Base-by-base conservation (phyloP, 2,888 invertebrate genomes). In the Ochlodes sylvanus region DNA sequence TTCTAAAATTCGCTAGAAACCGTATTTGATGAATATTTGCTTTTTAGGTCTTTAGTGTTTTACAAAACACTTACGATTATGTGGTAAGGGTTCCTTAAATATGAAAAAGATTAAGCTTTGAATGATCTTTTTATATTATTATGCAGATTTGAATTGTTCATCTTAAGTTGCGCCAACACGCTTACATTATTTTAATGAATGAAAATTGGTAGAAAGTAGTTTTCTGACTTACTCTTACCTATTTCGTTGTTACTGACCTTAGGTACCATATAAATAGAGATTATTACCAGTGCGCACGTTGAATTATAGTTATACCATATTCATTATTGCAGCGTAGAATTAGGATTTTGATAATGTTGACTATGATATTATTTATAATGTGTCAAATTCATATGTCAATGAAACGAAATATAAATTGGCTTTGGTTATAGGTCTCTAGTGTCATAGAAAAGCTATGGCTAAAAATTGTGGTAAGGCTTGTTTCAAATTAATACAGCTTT, bases 361-460 rank as follows among this genome's bases (percentile, higher is more conserved):
- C 15, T n/a, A n/a, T 47, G n/a, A 34, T 19, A 15, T 4, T 47
- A 2, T 55, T 41, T 6, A 17, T 3, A 12, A 10, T 27, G 27
- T 27, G 27, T 27, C 27, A 27, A 27, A 27, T 27, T 27, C 27
- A 2, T 42, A n/a, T 19, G 34, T 10, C 54, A 5, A 38, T 41
- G 65, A 65, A 58, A n/a, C 14, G 41, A 58, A 65, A 65, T 57
- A 65, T 65, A 32, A 27, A 65, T 65, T 66, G 32, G 21, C 38
- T 66, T 66, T 65, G 65, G 54, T 60, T 66, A 60, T 66, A 66
- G 66, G 65, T 66, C 60, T 66, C 66, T 66, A 66, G 42, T 60
- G 60, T 66, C 54, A 42, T 58, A 60, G 60, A 66, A 58, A 66
- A 66, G 32, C 42, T 66, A 66, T 58, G 66, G 66, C 66, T 54